phyloP scores from a whole-genome alignment of 2,113 vertebrate genomes.

The Terrapene triunguis region DNA sequence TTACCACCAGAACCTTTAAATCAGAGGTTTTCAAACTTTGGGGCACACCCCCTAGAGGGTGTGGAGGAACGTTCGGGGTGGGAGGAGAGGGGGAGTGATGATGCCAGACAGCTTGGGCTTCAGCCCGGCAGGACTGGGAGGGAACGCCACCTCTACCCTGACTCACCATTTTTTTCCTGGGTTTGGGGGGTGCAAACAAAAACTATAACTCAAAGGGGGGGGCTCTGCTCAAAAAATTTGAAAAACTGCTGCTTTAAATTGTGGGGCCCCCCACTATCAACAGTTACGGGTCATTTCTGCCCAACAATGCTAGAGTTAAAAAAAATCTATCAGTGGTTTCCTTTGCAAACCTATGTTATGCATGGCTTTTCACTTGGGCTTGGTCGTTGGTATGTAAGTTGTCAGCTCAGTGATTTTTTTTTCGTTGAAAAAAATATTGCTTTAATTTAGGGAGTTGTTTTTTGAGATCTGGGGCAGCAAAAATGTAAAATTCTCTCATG shows the following conservation, averaged over 20 bases:
- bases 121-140: neutral
- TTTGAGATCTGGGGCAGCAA: slow-evolving; percentile 9
- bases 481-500: neutral
- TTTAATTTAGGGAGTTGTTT: neutral
- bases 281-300: neutral
- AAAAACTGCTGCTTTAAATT: neutral
- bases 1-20: neutral
- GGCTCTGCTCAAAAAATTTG: neutral
- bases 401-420: neutral
- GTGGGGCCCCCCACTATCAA: neutral
- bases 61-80: neutral
- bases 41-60: neutral
- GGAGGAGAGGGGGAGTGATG: too few species aligned
- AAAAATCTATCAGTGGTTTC: neutral
- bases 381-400: neutral
- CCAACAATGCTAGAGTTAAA: neutral
- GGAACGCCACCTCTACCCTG: neutral
- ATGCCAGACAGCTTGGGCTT: neutral
- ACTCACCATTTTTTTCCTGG: neutral
- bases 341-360: neutral
- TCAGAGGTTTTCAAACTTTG: neutral
- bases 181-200: neutral
- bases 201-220: neutral
- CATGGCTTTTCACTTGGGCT: neutral
- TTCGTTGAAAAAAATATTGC: neutral